Evolutionary conservation across 2,888 invertebrate species (phyloP).

Genomic region (Zygaena filipendulae): DNA sequence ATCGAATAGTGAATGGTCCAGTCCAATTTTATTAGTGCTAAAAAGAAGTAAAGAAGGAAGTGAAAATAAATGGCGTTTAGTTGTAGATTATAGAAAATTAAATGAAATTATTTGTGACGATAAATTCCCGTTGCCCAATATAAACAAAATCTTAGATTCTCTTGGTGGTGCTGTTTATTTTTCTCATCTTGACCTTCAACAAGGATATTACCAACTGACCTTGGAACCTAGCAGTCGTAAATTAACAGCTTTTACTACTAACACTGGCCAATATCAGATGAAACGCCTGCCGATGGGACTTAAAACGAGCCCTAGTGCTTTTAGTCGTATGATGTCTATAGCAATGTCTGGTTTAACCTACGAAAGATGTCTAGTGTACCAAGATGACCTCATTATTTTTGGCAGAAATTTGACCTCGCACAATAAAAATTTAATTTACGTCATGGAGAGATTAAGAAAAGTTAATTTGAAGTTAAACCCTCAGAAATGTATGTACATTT

Average conservation of each 20-base stretch:
- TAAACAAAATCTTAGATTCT: constrained; percentile 11
- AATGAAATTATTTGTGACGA: constrained; percentile 9
- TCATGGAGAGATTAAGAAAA: constrained; percentile 11
- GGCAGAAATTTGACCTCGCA: constrained; percentile 6
- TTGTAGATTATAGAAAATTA: constrained; percentile 10
- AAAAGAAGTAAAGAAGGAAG: constrained; percentile 5
- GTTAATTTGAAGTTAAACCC: constrained; percentile 9
- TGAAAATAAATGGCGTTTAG: constrained; percentile 6
- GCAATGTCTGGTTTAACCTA: too few species aligned
- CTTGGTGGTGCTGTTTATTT: constrained; percentile 11
- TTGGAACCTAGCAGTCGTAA: constrained; percentile 1
- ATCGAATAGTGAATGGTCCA: constrained; percentile 9
- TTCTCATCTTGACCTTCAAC: constrained; percentile 5
- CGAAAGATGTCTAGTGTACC: too few species aligned
- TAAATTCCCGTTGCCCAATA: constrained; percentile 10
- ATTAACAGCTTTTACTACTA: constrained; percentile 6
- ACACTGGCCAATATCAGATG: too few species aligned
- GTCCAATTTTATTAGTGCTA: constrained; percentile 10
- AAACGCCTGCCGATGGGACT: too few species aligned
- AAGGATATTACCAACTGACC: constrained; percentile 5
- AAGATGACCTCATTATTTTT: too few species aligned
- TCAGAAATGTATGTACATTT: constrained; percentile 14
- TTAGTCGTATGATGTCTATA: too few species aligned
- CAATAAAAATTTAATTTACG: constrained; percentile 13
- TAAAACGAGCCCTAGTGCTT: too few species aligned